Percentiles rank a stretch among this genome's conserved stretches.
Evolutionary conservation across 2,113 vertebrate genomes (phyloP).

Genomic region (Pitta sordida): DNA sequence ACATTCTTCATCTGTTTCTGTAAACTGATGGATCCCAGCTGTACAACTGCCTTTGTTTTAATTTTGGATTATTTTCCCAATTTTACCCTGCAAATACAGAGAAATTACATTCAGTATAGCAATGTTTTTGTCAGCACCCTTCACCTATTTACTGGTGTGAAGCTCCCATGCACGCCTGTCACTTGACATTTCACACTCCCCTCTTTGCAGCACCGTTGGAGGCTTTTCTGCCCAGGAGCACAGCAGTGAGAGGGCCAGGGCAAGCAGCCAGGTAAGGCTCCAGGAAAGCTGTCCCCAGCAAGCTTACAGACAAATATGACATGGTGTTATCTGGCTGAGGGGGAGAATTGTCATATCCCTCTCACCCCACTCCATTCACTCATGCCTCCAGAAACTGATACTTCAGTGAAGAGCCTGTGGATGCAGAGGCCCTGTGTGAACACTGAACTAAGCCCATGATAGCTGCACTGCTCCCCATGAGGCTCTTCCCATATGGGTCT

Average conservation of each 20-base stretch:
- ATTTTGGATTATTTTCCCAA: background rate
- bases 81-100: background rate
- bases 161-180: fast-evolving
- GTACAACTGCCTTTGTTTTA: background rate
- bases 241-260: fast-evolving
- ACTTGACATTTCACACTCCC: background rate
- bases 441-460: fast-evolving
- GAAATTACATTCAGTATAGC: background rate
- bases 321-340: fast-evolving
- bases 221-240: background rate
- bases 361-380: background rate
- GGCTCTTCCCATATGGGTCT: background rate
- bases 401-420: background rate
- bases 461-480: fast-evolving
- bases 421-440: background rate
- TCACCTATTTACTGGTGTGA: background rate
- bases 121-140: background rate
- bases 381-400: fast-evolving
- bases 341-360: background rate
- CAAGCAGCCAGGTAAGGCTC: too few relatives aligned
- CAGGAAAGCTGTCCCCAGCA: background rate
- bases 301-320: background rate
- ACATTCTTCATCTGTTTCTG: background rate
- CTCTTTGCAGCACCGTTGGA: fast-evolving
- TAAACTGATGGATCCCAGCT: background rate